These are phyloP conservation scores for Stegophylla sp. DNA, from an alignment of 2,888 invertebrate species.

Conservation along the genomic window DNA sequence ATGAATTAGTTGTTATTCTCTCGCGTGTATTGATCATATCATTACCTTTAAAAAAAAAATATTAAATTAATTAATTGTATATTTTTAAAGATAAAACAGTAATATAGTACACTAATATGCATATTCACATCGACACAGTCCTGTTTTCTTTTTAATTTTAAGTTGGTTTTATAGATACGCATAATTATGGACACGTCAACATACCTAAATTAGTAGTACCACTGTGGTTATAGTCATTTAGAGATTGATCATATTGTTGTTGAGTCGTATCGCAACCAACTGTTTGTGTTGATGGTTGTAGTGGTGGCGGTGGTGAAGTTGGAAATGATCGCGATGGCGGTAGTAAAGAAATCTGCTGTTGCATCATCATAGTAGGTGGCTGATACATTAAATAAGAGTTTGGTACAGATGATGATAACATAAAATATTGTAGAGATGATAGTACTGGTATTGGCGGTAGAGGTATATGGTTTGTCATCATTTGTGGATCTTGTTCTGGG, in stretches of 20 bases:
- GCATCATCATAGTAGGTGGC: background rate
- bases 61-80: background rate
- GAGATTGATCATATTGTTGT: background rate
- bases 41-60: background rate
- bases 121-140: background rate
- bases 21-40: too few species aligned
- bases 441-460: background rate
- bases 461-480: background rate
- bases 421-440: background rate
- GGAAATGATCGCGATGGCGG: too few species aligned
- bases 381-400: background rate
- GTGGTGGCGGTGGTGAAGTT: background rate
- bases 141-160: background rate
- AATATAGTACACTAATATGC: background rate
- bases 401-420: background rate
- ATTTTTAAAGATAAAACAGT: background rate
- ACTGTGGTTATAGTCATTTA: background rate
- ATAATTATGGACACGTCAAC: background rate
- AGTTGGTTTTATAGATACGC: too few species aligned
- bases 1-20: background rate
- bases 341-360: too few species aligned
- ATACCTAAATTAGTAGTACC: background rate
- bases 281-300: background rate
- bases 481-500: conserved; percentile 9
- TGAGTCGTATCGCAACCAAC: conserved; percentile 4